These are phyloP conservation scores for Brachypterus glaber DNA, from an alignment of 2,888 invertebrate species.

Conservation along the genomic window DNA sequence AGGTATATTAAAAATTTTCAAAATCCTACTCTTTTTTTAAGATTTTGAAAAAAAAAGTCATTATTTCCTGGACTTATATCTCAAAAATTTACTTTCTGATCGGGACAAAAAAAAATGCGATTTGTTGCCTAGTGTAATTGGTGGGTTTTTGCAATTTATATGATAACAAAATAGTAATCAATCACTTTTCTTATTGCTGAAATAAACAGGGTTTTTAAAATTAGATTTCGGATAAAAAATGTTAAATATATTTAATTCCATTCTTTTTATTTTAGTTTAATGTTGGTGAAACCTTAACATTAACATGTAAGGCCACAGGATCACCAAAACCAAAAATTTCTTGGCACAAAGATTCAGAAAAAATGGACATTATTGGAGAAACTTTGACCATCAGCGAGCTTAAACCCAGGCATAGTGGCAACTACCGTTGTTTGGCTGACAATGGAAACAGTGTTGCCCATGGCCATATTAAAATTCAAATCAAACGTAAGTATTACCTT, in stretches of 20 bases:
- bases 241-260: slow-evolving; percentile 10
- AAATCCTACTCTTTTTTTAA: no score
- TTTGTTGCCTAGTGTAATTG: no score
- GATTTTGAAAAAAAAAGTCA: no score
- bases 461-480: slow-evolving; percentile 30
- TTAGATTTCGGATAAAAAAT: no score
- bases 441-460: slow-evolving; percentile 38
- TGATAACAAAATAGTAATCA: no score
- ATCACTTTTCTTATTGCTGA: no score
- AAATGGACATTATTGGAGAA: slow-evolving; percentile 28
- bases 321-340: slow-evolving; percentile 39
- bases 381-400: slow-evolving; percentile 34
- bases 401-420: slow-evolving; percentile 35
- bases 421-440: slow-evolving; percentile 42
- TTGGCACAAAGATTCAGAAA: slow-evolving; percentile 33
- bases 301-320: slow-evolving; percentile 40
- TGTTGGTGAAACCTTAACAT: slow-evolving; percentile 35
- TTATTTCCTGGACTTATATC: no score
- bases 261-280: slow-evolving; percentile 28
- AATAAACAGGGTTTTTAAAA: background rate
- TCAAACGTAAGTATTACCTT: slow-evolving; percentile 33
- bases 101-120: no score
- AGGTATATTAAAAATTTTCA: no score
- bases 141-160: no score
- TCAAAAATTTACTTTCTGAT: no score